Evolutionary conservation across 2,888 invertebrate species (phyloP), one percentile per base, ranked within the genome.

Genomic region (Callyntrura guangdongensis): DNA sequence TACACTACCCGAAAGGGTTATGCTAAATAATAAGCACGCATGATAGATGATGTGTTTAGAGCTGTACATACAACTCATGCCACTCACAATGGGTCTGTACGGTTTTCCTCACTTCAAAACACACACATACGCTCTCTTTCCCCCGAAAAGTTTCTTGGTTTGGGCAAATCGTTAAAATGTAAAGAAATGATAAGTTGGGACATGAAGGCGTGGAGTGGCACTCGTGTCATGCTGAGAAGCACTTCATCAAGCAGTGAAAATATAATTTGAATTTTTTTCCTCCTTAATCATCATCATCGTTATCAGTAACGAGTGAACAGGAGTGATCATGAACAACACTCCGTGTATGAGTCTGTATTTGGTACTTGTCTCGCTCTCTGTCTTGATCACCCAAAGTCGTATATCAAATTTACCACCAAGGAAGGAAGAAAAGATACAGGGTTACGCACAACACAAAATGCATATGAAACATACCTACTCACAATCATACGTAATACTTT

Each of bases 231-330:
- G 89, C 89, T 89, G 89, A 84, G 84, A 89, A 84, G 84, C 89
- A 89, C 89, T 89, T 89, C 89, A 89, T 89, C 89, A 89, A 89
- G 89, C 89, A 84, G 89, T 64, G 89, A 89, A 84, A 89, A 83
- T 89, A 89, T 84, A 89, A 89, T 89, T 89, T 89, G 89, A 89
- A 89, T 84, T 89, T 89, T 87, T 89, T 67, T 89, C 84, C n/a
- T n/a, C n/a, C 53, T 27, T 72, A 17, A 89, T 83, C 74, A 74
- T 83, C 25, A 14, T 77, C 89, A 81, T 53, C 87, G 47, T 83
- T 36, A 69, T 61, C 84, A 67, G 56, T n/a, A n/a, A n/a, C n/a
- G 4, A 72, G 72, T 20, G n/a, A 25, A 47, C 83, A 67, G 47
- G 83, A 85, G 56, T 85, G 72, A 74, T 86, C 86, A 36, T 85